Evolutionary conservation across 2,888 invertebrate species (phyloP), one percentile per base, ranked within the genome.

Genomic region (Chloroclysta siterata): DNA sequence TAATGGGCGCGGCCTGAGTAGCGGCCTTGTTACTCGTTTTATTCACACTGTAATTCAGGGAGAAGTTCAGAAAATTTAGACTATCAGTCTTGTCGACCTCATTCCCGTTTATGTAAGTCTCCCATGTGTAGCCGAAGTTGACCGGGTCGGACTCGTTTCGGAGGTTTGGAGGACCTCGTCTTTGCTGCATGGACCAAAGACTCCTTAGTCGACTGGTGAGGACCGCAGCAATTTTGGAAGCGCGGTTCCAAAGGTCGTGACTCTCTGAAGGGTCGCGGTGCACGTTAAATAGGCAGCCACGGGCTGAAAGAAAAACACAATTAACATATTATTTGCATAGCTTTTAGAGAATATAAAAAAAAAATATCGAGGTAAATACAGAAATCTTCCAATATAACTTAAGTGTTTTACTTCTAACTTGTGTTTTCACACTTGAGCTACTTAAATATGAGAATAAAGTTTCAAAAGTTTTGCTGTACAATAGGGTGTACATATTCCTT

Each of bases 181-280:
- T 82, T 29, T 94, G 93, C 36, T 95, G 94, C 59, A 94, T 89
- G 0, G 85, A 72, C 88, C 88, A 90, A 0, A 91, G 72, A 0
- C 75, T 77, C 13, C 80, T 94, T 72, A 72, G 93, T 86, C 80
- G 88, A 71, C 77, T 94, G 78, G 82, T 85, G 3, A 92, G 69
- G 15, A 87, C 61, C 0, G 74, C 70, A 0, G 84, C 94, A 11
- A 95, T 94, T 68, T 93, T 93, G 5, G 91, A 91, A 10, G 94
- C 94, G 58, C 84, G 88, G 53, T 84, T 79, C 80, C 94, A 94
- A 51, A 95, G 79, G 76, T 98, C 96, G 73, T 95, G 95, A 57
- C 95, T 95, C 82, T 98, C 97, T 76, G 96, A 95, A 0, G 97
- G 97, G 83, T 98, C 98, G 55, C 94, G 93, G 0, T 94, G 94